Conservation (phyloP, 64 coral and sea anemone genomes). For the Trachythela sp. region DNA sequence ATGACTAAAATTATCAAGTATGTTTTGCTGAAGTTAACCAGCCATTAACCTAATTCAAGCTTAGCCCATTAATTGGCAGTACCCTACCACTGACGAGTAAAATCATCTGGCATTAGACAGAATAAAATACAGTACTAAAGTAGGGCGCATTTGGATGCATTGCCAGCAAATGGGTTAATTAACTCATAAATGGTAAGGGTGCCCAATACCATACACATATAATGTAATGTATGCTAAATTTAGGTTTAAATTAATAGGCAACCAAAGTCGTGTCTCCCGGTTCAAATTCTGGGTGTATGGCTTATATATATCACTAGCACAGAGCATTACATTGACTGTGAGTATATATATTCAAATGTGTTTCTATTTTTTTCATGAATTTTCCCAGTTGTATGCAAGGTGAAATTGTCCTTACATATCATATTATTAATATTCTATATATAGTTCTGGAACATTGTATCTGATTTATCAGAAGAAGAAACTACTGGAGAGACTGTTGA, state of each 20-base stretch:
- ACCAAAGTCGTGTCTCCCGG: not conserved
- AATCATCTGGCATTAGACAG: too few relatives aligned
- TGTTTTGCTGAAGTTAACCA: too few relatives aligned
- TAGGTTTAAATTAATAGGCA: not conserved
- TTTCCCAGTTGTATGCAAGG: too few relatives aligned
- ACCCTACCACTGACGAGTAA: too few relatives aligned
- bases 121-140: too few relatives aligned
- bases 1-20: too few relatives aligned
- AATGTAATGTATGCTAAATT: not conserved
- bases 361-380: not conserved
- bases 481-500: not conserved
- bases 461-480: constrained; percentile 1
- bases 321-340: not conserved
- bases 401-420: not conserved
- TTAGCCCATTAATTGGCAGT: too few relatives aligned
- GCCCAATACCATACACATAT: not conserved
- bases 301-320: not conserved
- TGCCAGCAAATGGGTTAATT: too few relatives aligned
- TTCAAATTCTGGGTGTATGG: not conserved
- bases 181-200: too few relatives aligned
- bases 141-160: too few relatives aligned
- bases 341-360: not conserved
- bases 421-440: not conserved
- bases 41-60: too few relatives aligned
- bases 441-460: not conserved